phyloP scores from a whole-genome alignment of 2,113 vertebrate genomes.

The Solea senegalensis region DNA sequence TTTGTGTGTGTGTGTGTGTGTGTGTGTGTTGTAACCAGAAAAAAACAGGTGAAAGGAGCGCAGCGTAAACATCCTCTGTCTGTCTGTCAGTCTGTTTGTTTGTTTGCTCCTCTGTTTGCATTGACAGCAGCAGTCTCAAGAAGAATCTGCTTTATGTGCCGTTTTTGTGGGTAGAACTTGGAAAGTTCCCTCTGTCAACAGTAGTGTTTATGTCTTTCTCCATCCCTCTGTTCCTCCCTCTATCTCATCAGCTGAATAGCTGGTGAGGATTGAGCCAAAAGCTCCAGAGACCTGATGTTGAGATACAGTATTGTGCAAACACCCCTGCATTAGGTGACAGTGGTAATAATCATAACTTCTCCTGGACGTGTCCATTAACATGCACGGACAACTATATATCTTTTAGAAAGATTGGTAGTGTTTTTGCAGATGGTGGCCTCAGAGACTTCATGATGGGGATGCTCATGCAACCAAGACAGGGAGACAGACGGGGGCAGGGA shows the following conservation, averaged over 20 bases:
- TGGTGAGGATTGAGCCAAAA: slow-evolving; percentile 43
- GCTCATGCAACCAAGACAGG: slow-evolving; percentile 59
- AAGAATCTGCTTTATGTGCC: slow-evolving; percentile 49
- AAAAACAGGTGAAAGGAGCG: slow-evolving; percentile 23
- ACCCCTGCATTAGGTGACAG: slow-evolving; percentile 9
- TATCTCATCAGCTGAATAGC: slow-evolving; percentile 39
- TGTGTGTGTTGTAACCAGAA: background rate
- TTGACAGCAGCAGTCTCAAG: slow-evolving; percentile 47
- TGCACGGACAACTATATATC: background rate
- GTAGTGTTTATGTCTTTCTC: slow-evolving; percentile 47
- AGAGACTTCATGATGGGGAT: slow-evolving; percentile 49
- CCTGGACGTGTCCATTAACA: background rate
- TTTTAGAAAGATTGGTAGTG: slow-evolving; percentile 24
- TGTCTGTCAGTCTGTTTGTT: slow-evolving; percentile 35
- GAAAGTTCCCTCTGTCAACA: slow-evolving; percentile 52
- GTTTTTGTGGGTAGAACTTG: slow-evolving; percentile 41
- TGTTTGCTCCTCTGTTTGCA: slow-evolving; percentile 38
- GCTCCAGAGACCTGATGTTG: slow-evolving; percentile 39
- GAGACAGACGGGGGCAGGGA: slow-evolving; percentile 73
- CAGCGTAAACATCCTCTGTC: slow-evolving; percentile 33
- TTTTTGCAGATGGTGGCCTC: slow-evolving; percentile 45
- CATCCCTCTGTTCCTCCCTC: slow-evolving; percentile 41
- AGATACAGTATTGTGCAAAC: slow-evolving; percentile 17
- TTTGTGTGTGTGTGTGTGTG: slow-evolving; percentile 9
- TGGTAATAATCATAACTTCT: background rate